Conservation (phyloP, 2,797 vertebrate species). For the Chelonia mydas region DNA sequence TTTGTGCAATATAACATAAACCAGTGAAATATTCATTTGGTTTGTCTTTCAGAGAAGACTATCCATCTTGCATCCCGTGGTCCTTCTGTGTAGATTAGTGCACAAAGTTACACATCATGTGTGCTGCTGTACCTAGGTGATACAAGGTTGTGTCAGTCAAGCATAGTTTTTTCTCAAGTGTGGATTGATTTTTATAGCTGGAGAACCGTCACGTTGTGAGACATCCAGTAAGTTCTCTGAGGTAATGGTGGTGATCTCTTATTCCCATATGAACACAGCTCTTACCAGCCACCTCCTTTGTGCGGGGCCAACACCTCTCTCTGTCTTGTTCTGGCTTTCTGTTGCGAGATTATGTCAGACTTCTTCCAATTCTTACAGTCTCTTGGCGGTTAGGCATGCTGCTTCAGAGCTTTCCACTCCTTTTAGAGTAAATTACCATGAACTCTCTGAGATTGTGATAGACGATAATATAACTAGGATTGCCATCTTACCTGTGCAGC, state of each 20-base stretch:
- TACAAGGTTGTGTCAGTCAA: constrained; percentile 42
- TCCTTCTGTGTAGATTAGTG: constrained; percentile 37
- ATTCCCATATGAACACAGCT: background rate
- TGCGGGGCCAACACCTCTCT: background rate
- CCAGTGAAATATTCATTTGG: constrained; percentile 23
- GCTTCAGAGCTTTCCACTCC: constrained; percentile 30
- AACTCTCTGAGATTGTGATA: background rate
- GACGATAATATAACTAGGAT: background rate
- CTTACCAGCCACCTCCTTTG: background rate
- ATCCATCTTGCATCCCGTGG: constrained; percentile 30
- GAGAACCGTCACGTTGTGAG: background rate
- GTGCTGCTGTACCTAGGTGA: background rate
- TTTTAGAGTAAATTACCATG: background rate
- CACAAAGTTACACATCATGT: constrained; percentile 3
- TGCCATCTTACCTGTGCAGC: background rate
- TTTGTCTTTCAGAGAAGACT: constrained; percentile 50
- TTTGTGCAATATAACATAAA: constrained; percentile 10
- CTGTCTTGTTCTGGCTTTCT: constrained; percentile 6
- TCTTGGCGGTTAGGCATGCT: constrained; percentile 30
- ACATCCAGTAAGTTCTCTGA: background rate
- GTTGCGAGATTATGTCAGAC: background rate
- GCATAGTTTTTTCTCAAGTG: background rate
- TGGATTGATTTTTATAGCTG: background rate
- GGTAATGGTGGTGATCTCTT: background rate
- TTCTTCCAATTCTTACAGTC: constrained; percentile 39